These are phyloP conservation scores for Echinops telfairi DNA, from an alignment of 2,113 vertebrate species.

Conservation along the genomic window DNA sequence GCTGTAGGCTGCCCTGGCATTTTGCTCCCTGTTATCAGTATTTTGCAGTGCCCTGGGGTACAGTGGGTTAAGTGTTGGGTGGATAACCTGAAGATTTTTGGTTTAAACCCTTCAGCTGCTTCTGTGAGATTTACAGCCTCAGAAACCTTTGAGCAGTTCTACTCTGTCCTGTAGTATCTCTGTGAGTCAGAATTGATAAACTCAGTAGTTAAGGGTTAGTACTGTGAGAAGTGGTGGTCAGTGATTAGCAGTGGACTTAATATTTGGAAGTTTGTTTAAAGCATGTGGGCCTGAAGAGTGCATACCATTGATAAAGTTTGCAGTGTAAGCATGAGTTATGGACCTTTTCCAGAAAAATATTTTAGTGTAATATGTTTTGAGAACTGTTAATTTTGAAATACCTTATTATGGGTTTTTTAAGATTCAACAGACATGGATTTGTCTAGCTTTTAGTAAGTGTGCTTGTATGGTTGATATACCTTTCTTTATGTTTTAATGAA, in stretches of 20 bases:
- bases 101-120: too few species aligned
- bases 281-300: background rate
- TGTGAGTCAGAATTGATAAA: too few species aligned
- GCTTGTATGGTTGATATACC: background rate
- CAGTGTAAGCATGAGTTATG: constrained; percentile 14
- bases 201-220: too few species aligned
- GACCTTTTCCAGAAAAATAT: background rate
- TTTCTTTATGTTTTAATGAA: background rate
- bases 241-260: background rate
- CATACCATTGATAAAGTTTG: constrained; percentile 5
- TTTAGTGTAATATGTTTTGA: constrained; percentile 28
- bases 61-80: too few species aligned
- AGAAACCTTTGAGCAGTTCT: too few species aligned
- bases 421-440: background rate
- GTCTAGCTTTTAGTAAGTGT: constrained; percentile 58
- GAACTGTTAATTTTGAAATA: constrained; percentile 31
- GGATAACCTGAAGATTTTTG: too few species aligned
- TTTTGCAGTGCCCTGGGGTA: too few species aligned
- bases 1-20: background rate
- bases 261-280: constrained; percentile 33
- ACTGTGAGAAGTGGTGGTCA: background rate
- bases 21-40: background rate
- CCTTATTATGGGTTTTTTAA: constrained; percentile 10
- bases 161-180: too few species aligned
- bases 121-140: too few species aligned